phyloP scores from a whole-genome alignment of 2,888 invertebrate species.

The Phyllotreta striolata region DNA sequence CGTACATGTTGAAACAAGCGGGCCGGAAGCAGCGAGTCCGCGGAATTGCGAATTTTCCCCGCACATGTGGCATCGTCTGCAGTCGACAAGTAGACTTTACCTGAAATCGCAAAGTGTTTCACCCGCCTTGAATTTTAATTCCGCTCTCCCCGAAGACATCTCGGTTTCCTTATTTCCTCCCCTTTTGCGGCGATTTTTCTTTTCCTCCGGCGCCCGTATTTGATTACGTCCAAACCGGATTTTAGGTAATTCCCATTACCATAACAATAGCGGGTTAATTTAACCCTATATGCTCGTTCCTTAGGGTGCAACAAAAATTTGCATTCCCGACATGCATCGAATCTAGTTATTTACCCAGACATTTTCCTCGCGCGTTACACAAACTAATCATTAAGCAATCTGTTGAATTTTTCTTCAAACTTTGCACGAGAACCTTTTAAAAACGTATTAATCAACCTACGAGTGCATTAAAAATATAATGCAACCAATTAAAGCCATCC shows the following conservation, averaged over 20 bases:
- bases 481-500: no score
- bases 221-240: constrained; percentile 14
- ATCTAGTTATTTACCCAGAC: no score
- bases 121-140: constrained; percentile 40
- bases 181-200: no score
- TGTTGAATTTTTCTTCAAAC: no score
- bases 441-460: no score
- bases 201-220: constrained; percentile 2
- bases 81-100: constrained; percentile 33
- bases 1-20: background rate
- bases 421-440: no score
- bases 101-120: constrained; percentile 38
- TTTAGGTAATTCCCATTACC: constrained; percentile 25
- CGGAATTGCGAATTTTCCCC: constrained; percentile 35
- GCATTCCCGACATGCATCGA: background rate
- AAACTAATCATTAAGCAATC: no score
- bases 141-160: constrained; percentile 8
- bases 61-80: constrained; percentile 38
- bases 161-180: no score
- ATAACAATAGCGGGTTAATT: constrained; percentile 13
- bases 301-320: constrained; percentile 11
- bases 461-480: no score
- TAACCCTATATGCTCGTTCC: no score
- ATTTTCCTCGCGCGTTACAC: no score
- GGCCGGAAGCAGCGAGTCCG: background rate